Conservation (phyloP, 2,797 vertebrate species). For the Darevskia mixta region DNA sequence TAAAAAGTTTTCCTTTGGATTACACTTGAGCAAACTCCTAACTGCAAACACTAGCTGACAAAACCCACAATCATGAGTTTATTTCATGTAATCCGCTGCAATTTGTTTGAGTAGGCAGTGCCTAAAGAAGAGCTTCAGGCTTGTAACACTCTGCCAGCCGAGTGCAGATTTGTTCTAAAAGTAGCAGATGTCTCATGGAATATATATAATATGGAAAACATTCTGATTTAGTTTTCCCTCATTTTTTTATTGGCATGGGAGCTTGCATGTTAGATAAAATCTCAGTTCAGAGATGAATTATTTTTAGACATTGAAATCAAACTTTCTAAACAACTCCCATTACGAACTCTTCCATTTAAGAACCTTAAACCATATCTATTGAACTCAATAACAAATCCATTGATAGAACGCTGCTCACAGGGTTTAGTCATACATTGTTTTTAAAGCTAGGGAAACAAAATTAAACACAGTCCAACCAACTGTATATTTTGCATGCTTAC, state of each 20-base stretch:
- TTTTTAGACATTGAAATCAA: not conserved
- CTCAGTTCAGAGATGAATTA: constrained; percentile 1
- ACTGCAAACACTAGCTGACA: constrained; percentile 2
- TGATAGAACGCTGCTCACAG: not conserved
- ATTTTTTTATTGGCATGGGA: not conserved
- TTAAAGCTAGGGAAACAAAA: not conserved
- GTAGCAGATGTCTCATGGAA: not conserved
- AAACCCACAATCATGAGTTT: constrained; percentile 8
- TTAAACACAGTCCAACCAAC: not conserved
- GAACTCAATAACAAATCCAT: no score
- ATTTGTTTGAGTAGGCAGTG: constrained; percentile 12
- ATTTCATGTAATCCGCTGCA: constrained; percentile 13
- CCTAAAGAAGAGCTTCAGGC: not conserved
- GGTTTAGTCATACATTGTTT: not conserved
- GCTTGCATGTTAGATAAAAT: not conserved
- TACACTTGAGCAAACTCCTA: constrained; percentile 1
- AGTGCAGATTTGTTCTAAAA: not conserved
- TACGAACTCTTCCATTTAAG: no score
- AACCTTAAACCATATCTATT: no score
- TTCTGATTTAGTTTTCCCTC: not conserved
- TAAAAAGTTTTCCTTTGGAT: constrained; percentile 6
- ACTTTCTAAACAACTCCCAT: no score
- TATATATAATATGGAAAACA: not conserved
- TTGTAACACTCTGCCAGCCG: not conserved
- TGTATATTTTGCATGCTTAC: not conserved